Evolutionary conservation across 2,113 vertebrate genomes (phyloP), one percentile per base, ranked within the genome.

Genomic region (Junco hyemalis): DNA sequence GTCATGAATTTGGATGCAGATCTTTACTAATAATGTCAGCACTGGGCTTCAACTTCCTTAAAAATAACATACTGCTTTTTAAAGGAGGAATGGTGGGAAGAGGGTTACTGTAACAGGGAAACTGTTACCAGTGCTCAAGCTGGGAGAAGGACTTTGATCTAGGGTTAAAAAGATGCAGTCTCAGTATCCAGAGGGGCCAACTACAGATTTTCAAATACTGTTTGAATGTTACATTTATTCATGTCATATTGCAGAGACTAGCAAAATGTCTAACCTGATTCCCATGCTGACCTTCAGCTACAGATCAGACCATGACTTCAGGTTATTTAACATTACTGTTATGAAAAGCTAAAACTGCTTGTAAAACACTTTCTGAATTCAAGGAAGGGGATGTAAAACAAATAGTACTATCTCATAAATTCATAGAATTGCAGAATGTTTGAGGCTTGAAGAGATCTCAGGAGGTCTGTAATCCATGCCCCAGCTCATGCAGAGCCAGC

Each of bases 1-100:
- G 92, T 96, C 86, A 96, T 60, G 51, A 86, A 82, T 92, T 81
- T 94, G 90, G 88, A 95, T 74, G 51, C 14, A 86, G 86, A 80
- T 54, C 90, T 94, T 86, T 85, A 78, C 64, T 93, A 92, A 73
- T 44, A 82, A 26, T 47, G 71, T 65, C 83, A 85, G 79, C 6
- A 1, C 9, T 92, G 80, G 26, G n/a, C 59, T 96, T 88, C 54
- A 54, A 29, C 71, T 90, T 90, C 71, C 76, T 93, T 81, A 72
- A 89, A 93, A 93, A 63, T 69, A 76, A 59, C 38, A 35, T 25
- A 26, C 54, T 83, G 50, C 50, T 73, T 96, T 94, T 83, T 86
- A 83, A 88, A 93, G 50, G 38, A 73, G 51, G 56, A 91, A 40
- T 79, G 51, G 33, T 90, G 44, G 44, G 17, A 92, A 83, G 71